phyloP scores from a whole-genome alignment of 1,140 invertebrate species.

The Eriosoma lanigerum region DNA sequence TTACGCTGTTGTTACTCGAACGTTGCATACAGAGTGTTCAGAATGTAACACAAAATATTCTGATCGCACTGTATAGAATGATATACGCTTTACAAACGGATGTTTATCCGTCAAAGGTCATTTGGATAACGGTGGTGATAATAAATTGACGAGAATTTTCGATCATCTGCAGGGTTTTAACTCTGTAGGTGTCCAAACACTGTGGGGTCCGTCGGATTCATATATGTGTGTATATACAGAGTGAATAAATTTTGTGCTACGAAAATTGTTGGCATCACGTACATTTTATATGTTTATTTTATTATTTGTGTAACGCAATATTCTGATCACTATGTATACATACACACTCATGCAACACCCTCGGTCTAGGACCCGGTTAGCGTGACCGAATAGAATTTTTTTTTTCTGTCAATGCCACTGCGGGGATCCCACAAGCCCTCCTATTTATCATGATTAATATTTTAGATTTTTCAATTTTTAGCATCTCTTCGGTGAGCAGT shows the following conservation, averaged over 20 bases:
- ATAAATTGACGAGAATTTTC: constrained; percentile 29
- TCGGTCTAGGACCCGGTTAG: not conserved
- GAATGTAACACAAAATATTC: no score
- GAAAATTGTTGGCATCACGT: no score
- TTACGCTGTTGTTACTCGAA: no score
- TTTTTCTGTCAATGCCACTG: not conserved
- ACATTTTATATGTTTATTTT: no score
- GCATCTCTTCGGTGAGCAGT: not conserved
- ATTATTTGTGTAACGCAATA: no score
- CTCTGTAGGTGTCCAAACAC: constrained; percentile 35
- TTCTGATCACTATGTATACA: no score
- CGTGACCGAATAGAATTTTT: not conserved
- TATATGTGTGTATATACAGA: no score
- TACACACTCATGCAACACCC: not conserved
- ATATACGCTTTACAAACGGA: no score
- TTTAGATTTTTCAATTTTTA: constrained; percentile 39
- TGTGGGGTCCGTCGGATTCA: not conserved
- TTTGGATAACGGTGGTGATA: constrained; percentile 8
- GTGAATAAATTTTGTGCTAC: no score
- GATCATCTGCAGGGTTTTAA: constrained; percentile 9
- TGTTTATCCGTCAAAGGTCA: constrained; percentile 34
- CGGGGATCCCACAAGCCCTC: constrained; percentile 14
- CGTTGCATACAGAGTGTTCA: no score
- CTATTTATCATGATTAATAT: constrained; percentile 14
- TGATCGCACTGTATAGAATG: no score